These are phyloP conservation scores for Anas platyrhynchos DNA, from an alignment of 2,113 vertebrate species.

Conservation along the genomic window DNA sequence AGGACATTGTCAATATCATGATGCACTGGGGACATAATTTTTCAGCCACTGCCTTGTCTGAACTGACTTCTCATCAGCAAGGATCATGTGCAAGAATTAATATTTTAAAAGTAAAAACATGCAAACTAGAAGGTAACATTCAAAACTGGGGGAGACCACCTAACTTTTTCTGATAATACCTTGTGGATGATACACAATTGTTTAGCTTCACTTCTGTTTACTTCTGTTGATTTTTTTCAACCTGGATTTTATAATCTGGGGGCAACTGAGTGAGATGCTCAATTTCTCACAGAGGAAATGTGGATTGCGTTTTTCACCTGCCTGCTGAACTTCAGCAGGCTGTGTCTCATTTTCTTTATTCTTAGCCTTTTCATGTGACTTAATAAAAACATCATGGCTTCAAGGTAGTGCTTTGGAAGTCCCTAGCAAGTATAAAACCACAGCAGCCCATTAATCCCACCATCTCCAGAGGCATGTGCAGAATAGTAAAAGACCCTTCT, in stretches of 20 bases:
- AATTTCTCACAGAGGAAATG: not conserved
- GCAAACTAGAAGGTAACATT: not conserved
- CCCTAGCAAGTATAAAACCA: not conserved
- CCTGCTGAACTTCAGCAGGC: not conserved
- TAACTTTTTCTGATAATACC: not conserved
- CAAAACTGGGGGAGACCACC: not conserved
- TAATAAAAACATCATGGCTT: not conserved
- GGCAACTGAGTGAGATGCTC: fast-evolving
- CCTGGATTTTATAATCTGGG: not conserved
- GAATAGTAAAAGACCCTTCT: not conserved
- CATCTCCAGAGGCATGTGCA: not conserved
- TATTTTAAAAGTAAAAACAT: fast-evolving
- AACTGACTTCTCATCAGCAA: not conserved
- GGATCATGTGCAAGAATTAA: fast-evolving
- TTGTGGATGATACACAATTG: fast-evolving
- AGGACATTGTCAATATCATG: not conserved
- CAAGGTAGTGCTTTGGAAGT: not conserved
- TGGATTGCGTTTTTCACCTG: not conserved
- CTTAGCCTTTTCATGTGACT: not conserved
- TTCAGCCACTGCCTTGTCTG: not conserved
- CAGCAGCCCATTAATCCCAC: fast-evolving
- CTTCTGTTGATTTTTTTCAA: not conserved
- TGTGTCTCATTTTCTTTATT: not conserved
- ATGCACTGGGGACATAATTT: not conserved
- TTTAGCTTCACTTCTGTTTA: not conserved